These are phyloP conservation scores for Brachionus rotundiformis DNA, from an alignment of 1,140 invertebrate species.

Conservation along the genomic window DNA sequence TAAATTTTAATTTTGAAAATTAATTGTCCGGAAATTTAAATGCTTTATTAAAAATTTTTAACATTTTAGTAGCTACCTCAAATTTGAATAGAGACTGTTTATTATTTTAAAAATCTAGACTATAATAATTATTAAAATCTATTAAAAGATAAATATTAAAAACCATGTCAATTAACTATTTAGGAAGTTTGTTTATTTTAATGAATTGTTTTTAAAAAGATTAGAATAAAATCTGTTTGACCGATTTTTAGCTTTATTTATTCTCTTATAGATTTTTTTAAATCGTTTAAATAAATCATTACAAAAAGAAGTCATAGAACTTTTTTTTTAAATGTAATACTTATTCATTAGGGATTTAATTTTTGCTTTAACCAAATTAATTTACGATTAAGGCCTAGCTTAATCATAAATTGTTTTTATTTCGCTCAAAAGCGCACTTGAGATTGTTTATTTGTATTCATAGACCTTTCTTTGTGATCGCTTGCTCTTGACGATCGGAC, in stretches of 20 bases:
- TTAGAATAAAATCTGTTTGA: conserved; percentile 7
- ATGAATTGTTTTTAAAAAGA: neutral
- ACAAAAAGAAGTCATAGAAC: conserved; percentile 13
- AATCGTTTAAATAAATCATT: neutral
- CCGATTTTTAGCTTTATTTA: conserved; percentile 10
- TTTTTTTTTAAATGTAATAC: conserved; percentile 13
- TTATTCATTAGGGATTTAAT: neutral
- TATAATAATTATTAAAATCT: neutral
- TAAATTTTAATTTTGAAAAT: neutral
- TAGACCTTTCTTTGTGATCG: conserved; percentile 3
- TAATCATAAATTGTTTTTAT: conserved; percentile 15
- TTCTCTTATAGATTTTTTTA: too few species aligned
- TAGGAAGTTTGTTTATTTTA: conserved; percentile 31
- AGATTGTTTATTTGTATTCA: conserved; percentile 33
- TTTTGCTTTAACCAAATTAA: conserved; percentile 9
- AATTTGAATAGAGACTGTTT: neutral
- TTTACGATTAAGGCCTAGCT: neutral
- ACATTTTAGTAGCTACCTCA: neutral
- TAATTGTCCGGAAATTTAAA: neutral
- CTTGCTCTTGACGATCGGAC: neutral
- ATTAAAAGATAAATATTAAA: conserved; percentile 4
- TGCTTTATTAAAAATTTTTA: neutral
- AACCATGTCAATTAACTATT: conserved; percentile 22
- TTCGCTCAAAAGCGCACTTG: conserved; percentile 23
- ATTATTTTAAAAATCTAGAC: neutral